phyloP scores from a whole-genome alignment of 2,797 vertebrate species.

The Tiaroga cobitis region DNA sequence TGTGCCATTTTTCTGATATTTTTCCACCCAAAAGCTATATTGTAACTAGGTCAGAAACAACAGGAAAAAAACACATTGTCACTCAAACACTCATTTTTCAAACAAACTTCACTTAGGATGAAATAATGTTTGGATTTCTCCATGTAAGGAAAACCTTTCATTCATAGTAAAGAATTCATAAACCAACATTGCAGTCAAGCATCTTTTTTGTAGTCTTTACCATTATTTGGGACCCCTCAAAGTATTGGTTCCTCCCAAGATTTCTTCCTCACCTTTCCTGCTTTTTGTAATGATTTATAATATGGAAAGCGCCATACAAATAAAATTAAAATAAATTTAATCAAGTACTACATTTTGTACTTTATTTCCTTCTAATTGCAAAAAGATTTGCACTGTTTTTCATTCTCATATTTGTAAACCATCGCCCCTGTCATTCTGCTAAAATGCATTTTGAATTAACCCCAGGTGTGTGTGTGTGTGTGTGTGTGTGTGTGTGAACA shows the following conservation, averaged over 20 bases:
- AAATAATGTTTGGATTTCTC: conserved; percentile 13
- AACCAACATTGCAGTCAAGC: neutral
- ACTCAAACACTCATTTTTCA: conserved; percentile 1
- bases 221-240: neutral
- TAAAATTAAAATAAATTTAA: neutral
- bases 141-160: neutral
- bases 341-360: neutral
- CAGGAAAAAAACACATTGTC: neutral
- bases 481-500: neutral
- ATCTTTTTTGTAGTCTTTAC: neutral
- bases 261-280: neutral
- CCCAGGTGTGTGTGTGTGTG: neutral
- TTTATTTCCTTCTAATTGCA: neutral
- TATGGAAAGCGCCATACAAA: neutral
- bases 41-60: neutral
- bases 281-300: neutral
- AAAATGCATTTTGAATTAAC: conserved; percentile 10
- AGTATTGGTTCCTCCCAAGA: neutral
- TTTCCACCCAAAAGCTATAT: too few species aligned
- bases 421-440: neutral
- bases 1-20: neutral
- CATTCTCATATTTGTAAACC: conserved; percentile 11
- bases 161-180: neutral
- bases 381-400: conserved; percentile 9
- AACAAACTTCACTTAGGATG: conserved; percentile 18